phyloP scores from a whole-genome alignment of 2,888 invertebrate genomes.

The Ochropacha duplaris region DNA sequence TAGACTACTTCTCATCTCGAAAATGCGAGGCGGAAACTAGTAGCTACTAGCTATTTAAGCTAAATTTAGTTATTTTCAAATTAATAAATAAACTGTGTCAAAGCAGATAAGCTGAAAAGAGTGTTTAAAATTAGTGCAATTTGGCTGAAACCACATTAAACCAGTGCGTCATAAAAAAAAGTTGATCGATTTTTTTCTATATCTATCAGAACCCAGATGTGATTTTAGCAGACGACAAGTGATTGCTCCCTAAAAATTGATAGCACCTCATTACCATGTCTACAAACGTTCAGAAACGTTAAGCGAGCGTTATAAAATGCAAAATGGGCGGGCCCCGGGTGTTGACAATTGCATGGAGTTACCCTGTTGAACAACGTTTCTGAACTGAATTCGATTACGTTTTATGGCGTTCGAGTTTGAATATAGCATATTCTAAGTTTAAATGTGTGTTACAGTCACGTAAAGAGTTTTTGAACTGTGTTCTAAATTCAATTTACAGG shows the following conservation, averaged over 20 bases:
- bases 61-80: too few species aligned
- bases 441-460: slow-evolving; percentile 28
- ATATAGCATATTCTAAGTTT: slow-evolving; percentile 51
- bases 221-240: background rate
- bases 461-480: slow-evolving; percentile 13
- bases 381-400: slow-evolving; percentile 77
- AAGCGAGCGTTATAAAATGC: slow-evolving; percentile 64
- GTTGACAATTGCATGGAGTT: slow-evolving; percentile 70
- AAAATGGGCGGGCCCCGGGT: slow-evolving; percentile 66
- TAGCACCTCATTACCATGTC: slow-evolving; percentile 62
- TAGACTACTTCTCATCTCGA: too few species aligned
- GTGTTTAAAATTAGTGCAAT: too few species aligned
- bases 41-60: too few species aligned
- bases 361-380: slow-evolving; percentile 39
- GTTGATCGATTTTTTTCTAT: background rate
- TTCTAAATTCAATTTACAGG: slow-evolving; percentile 38
- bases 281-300: slow-evolving; percentile 51
- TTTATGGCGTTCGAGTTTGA: slow-evolving; percentile 68
- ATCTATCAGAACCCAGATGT: background rate
- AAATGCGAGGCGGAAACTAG: too few species aligned
- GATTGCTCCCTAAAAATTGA: slow-evolving; percentile 52
- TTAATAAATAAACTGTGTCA: too few species aligned
- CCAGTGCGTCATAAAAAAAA: too few species aligned
- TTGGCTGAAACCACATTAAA: too few species aligned
- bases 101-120: too few species aligned